Percentiles rank a stretch among this genome's conserved stretches.
Evolutionary conservation across 53 echinoderm and acorn worm genomes (phyloP).

Genomic region (Luidia sarsii): DNA sequence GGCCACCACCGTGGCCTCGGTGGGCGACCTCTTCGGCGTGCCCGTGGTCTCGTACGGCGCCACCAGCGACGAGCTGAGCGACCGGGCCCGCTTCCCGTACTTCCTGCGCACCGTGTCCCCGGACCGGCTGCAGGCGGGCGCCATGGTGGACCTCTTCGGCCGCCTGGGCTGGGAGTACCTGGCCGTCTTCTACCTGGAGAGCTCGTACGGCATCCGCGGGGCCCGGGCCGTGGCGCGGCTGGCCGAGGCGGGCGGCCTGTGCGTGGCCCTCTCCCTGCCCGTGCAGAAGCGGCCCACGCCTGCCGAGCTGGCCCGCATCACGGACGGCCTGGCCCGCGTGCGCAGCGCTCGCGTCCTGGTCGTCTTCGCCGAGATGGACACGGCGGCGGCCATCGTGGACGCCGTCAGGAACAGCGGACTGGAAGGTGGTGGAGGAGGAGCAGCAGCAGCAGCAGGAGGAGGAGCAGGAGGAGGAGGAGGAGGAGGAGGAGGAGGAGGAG

Average conservation of each 20-base stretch:
- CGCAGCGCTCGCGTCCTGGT: not conserved
- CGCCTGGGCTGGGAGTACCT: not conserved
- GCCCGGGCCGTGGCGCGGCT: not conserved
- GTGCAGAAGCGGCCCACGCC: not conserved
- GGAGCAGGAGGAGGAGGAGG: too few relatives aligned
- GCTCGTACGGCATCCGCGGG: conserved; percentile 11
- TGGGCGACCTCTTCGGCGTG: not conserved
- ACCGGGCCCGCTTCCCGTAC: conserved; percentile 4
- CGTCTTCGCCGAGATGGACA: not conserved
- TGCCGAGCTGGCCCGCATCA: not conserved
- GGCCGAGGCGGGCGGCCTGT: not conserved
- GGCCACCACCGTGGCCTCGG: not conserved
- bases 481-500: too few relatives aligned
- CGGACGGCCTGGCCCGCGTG: not conserved
- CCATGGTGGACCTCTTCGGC: not conserved
- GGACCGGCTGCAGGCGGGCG: not conserved
- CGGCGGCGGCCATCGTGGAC: not conserved
- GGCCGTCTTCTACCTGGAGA: not conserved
- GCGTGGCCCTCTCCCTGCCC: conserved; percentile 1
- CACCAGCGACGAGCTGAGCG: conserved; percentile 23
- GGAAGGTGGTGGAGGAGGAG: too few relatives aligned
- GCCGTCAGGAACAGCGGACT: not conserved
- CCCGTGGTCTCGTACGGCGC: conserved; percentile 3
- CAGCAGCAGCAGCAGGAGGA: too few relatives aligned
- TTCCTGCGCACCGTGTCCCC: conserved; percentile 15